Evolutionary conservation across 2,113 vertebrate species (phyloP).

Genomic region (Pipa parva): DNA sequence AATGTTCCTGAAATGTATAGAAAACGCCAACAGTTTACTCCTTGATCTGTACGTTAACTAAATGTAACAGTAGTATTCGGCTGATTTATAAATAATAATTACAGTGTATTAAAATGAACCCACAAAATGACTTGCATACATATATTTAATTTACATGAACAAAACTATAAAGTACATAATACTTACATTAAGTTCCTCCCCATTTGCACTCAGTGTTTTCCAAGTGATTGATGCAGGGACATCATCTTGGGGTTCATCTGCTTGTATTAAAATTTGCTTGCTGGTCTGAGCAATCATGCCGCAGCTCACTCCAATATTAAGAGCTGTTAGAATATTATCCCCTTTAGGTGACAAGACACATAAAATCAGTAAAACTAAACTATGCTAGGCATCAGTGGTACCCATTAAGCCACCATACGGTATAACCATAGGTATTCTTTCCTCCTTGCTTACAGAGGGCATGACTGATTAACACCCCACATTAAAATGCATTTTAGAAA

Average conservation of each 20-base stretch:
- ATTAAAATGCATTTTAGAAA: no score
- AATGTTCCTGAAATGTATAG: slow-evolving; percentile 51
- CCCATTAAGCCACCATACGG: no score
- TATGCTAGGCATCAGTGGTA: no score
- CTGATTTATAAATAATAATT: not conserved
- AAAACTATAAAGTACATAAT: no score
- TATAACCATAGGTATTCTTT: no score
- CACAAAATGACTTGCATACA: not conserved
- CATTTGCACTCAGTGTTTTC: slow-evolving; percentile 44
- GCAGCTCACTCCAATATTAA: slow-evolving; percentile 55
- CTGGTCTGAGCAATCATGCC: slow-evolving; percentile 52
- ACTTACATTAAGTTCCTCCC: no score
- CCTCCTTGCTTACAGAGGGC: no score
- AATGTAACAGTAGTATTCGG: no score
- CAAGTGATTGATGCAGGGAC: slow-evolving; percentile 56
- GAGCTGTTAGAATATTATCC: slow-evolving; percentile 66
- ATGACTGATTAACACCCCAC: no score
- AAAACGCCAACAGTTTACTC: no score
- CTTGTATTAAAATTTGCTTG: slow-evolving; percentile 54
- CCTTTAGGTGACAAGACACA: slow-evolving; percentile 48
- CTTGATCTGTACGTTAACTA: not conserved
- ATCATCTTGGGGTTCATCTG: slow-evolving; percentile 40
- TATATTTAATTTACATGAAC: no score
- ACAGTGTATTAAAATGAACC: not conserved
- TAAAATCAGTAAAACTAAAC: no score